phyloP scores from a whole-genome alignment of 2,797 vertebrate genomes.

The Kryptolebias ocellatus region DNA sequence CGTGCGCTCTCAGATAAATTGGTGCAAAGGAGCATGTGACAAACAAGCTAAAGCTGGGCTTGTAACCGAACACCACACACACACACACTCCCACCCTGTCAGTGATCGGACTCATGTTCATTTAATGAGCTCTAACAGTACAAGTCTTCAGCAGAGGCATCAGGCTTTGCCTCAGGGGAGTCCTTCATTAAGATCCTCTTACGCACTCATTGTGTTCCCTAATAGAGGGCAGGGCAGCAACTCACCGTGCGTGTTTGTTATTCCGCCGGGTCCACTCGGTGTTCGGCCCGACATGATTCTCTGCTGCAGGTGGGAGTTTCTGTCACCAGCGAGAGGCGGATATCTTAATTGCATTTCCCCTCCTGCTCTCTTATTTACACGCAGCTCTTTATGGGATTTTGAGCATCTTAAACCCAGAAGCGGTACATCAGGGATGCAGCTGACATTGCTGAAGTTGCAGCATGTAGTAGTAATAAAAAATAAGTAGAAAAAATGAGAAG shows the following conservation, averaged over 20 bases:
- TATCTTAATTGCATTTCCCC: conserved; percentile 52
- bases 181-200: conserved; percentile 78
- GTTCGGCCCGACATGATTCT: conserved; percentile 57
- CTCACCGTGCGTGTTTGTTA: conserved; percentile 59
- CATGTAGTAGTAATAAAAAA: too few species aligned
- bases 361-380: not conserved
- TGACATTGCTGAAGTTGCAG: too few species aligned
- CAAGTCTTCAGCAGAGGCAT: conserved; percentile 69
- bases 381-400: too few species aligned
- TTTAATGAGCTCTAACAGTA: conserved; percentile 80
- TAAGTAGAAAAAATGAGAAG: too few species aligned
- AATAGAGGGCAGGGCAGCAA: conserved; percentile 74
- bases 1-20: conserved; percentile 44
- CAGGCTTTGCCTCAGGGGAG: conserved; percentile 72
- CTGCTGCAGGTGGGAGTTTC: conserved; percentile 57
- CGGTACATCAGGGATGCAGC: too few species aligned
- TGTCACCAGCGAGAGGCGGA: conserved; percentile 38
- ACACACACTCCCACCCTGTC: conserved; percentile 47
- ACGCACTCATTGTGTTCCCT: conserved; percentile 73
- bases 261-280: conserved; percentile 58
- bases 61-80: conserved; percentile 65
- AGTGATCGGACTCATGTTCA: conserved; percentile 68
- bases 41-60: conserved; percentile 68
- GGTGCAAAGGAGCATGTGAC: conserved; percentile 54
- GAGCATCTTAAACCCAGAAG: too few species aligned